Evolutionary conservation across 2,113 vertebrate species (phyloP).

Genomic region (Cathartes aura): DNA sequence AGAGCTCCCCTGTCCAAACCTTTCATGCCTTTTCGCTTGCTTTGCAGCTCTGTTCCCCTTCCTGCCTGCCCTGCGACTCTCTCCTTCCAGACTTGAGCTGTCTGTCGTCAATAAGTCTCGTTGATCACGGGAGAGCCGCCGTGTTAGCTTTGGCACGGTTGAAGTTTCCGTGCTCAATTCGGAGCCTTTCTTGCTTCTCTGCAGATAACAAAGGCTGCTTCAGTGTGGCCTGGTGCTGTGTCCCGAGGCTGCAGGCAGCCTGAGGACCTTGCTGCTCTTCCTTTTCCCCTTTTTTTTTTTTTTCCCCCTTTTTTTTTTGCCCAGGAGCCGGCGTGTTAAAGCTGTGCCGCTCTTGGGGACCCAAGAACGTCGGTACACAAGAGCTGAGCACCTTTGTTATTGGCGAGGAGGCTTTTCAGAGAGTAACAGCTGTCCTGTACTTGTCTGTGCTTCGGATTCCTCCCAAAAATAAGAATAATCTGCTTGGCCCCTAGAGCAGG

Average conservation of each 20-base stretch:
- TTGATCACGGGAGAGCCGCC: background rate
- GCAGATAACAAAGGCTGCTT: background rate
- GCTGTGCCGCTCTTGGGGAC: background rate
- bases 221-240: no score
- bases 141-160: background rate
- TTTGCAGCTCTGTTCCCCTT: background rate
- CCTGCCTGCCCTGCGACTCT: background rate
- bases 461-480: background rate
- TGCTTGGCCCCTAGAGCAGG: no score
- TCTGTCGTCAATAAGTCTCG: background rate
- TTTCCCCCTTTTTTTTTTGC: background rate
- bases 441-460: background rate
- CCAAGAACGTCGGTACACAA: fast-evolving
- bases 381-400: background rate
- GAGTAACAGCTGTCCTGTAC: background rate
- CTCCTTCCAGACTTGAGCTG: background rate
- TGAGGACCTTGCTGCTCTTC: background rate
- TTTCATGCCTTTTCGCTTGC: background rate
- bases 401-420: background rate
- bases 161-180: background rate
- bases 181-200: background rate
- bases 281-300: no score
- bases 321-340: background rate
- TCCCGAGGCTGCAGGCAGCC: background rate
- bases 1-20: background rate